Evolutionary conservation across 30 jellyfish, hydroid and myxozoan species (phyloP).

Genomic region (Aurelia sp.): DNA sequence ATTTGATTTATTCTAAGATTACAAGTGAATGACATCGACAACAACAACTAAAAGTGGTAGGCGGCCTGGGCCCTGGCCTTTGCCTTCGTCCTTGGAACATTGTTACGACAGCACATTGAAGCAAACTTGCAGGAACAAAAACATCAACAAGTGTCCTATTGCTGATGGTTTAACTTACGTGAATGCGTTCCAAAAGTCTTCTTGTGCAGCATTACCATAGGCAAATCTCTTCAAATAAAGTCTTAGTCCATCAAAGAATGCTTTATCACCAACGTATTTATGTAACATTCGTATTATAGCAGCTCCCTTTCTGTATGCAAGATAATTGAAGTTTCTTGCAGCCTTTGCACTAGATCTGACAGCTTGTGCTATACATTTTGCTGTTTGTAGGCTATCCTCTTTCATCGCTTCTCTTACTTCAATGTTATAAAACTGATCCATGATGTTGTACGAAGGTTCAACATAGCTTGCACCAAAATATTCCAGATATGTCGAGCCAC

Average conservation of each 20-base stretch:
- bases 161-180: conserved; percentile 58
- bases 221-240: conserved; percentile 77
- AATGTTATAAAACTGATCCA: conserved; percentile 73
- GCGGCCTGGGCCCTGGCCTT: too few relatives aligned
- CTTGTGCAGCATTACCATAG: conserved; percentile 80
- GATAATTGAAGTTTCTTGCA: conserved; percentile 60
- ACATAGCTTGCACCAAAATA: conserved; percentile 73
- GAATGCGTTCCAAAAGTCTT: conserved; percentile 87
- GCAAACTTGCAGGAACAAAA: too few relatives aligned
- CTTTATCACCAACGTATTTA: conserved; percentile 75
- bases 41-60: too few relatives aligned
- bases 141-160: too few relatives aligned
- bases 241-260: conserved; percentile 81
- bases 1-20: too few relatives aligned
- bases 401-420: conserved; percentile 74
- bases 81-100: too few relatives aligned
- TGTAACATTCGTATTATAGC: conserved; percentile 84
- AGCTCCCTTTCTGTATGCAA: conserved; percentile 91
- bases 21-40: too few relatives aligned
- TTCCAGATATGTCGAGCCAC: conserved; percentile 87
- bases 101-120: too few relatives aligned
- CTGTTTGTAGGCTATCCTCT: conserved; percentile 62
- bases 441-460: conserved; percentile 64
- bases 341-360: conserved; percentile 60
- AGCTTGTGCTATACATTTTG: conserved; percentile 71